Conservation (phyloP, 2,888 invertebrate genomes). For the Ophion ellenae region DNA sequence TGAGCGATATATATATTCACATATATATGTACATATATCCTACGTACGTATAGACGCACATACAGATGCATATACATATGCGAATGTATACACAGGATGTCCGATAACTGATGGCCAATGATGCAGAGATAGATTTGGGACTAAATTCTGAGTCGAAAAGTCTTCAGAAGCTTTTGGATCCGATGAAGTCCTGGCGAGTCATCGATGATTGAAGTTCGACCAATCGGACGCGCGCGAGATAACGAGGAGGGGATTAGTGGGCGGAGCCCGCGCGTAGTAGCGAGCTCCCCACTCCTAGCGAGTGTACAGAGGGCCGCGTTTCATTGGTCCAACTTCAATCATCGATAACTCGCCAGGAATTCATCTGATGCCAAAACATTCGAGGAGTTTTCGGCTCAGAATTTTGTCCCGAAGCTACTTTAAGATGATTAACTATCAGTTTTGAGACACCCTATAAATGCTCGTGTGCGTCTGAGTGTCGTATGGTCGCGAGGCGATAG, state of each 20-base stretch:
- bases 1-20: background rate
- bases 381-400: background rate
- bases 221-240: background rate
- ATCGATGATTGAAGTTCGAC: background rate
- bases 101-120: background rate
- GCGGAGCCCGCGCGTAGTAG: no score
- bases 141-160: background rate
- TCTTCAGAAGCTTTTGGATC: background rate
- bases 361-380: background rate
- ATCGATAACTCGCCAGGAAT: background rate
- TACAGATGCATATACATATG: background rate
- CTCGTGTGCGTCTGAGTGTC: conserved; percentile 13
- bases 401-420: background rate
- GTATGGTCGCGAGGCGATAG: conserved; percentile 23
- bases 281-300: background rate
- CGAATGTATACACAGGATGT: background rate
- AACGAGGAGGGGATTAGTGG: background rate
- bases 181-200: background rate
- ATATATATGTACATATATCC: conserved; percentile 4
- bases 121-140: background rate
- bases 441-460: background rate
- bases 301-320: background rate
- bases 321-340: background rate
- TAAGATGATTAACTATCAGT: background rate
- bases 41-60: background rate